These are phyloP conservation scores for Leptopilina boulardi DNA, from an alignment of 1,140 invertebrate genomes.

Conservation along the genomic window DNA sequence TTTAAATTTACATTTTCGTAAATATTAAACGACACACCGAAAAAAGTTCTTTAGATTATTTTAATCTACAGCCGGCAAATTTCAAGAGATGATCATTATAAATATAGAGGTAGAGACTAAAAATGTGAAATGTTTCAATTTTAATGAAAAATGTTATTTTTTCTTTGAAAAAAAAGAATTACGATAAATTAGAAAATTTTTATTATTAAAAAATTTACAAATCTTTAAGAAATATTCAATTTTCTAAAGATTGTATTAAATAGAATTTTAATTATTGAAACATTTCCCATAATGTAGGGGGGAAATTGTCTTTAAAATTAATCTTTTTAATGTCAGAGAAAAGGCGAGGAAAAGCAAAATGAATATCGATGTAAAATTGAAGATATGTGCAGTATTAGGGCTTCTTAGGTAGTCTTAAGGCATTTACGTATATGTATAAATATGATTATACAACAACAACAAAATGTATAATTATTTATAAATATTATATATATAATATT, in stretches of 20 bases:
- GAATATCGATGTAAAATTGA: constrained; percentile 37
- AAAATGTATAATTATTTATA: constrained; percentile 41
- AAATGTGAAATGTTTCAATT: constrained; percentile 20
- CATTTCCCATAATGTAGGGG: not conserved
- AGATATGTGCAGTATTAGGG: constrained; percentile 54
- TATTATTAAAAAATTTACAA: no score
- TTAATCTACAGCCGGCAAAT: not conserved
- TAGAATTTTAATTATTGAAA: not conserved
- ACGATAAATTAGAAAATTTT: no score
- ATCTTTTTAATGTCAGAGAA: constrained; percentile 3
- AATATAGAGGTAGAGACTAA: constrained; percentile 15
- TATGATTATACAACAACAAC: constrained; percentile 33
- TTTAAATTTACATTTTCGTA: constrained; percentile 14
- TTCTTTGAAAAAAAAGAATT: no score
- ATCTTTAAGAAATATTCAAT: not conserved
- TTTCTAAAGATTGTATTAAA: not conserved
- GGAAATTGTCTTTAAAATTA: constrained; percentile 14
- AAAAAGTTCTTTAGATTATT: not conserved
- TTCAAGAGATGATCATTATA: not conserved
- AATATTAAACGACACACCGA: not conserved
- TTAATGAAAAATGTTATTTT: no score
- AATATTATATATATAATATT: constrained; percentile 39
- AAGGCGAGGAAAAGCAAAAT: not conserved
- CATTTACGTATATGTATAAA: constrained; percentile 41
- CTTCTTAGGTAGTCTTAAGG: constrained; percentile 42